Percentiles rank a stretch among this genome's conserved stretches.
Conservation (phyloP, 2,113 vertebrate genomes). For the Rhynchomys soricoides region DNA sequence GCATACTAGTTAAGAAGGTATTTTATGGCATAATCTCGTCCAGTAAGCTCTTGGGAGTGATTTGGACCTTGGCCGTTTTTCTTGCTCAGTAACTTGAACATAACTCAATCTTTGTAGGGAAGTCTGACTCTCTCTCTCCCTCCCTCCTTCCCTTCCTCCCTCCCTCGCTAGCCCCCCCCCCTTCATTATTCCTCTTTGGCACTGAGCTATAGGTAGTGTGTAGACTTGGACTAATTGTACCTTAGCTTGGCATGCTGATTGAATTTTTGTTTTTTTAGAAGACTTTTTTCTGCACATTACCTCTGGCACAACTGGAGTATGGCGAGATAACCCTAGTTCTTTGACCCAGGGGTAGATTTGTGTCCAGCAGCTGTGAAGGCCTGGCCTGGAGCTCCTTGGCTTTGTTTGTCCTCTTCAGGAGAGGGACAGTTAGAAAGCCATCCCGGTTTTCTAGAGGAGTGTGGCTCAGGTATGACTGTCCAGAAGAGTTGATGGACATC, state of each 20-base stretch:
- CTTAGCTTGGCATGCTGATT: neutral
- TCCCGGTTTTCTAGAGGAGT: neutral
- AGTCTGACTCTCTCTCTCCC: neutral
- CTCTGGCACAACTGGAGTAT: neutral
- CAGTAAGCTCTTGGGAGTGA: neutral
- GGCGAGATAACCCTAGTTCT: constrained; percentile 10
- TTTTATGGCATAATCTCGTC: constrained; percentile 28
- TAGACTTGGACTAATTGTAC: neutral
- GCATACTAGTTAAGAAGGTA: neutral
- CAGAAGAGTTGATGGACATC: neutral
- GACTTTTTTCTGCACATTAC: neutral
- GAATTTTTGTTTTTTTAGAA: neutral
- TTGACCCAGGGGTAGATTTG: neutral
- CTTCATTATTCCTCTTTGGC: neutral
- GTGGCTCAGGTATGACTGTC: neutral
- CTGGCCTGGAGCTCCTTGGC: neutral
- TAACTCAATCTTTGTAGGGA: constrained; percentile 42
- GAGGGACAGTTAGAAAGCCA: neutral
- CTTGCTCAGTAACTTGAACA: constrained; percentile 14
- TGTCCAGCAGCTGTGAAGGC: neutral
- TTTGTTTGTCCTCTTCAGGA: neutral
- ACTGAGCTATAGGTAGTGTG: neutral
- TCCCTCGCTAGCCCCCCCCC: too few species aligned
- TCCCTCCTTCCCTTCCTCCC: neutral
- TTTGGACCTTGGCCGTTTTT: constrained; percentile 23